Base-by-base conservation (phyloP, 2,888 invertebrate genomes). In the Papilio gigon region DNA sequence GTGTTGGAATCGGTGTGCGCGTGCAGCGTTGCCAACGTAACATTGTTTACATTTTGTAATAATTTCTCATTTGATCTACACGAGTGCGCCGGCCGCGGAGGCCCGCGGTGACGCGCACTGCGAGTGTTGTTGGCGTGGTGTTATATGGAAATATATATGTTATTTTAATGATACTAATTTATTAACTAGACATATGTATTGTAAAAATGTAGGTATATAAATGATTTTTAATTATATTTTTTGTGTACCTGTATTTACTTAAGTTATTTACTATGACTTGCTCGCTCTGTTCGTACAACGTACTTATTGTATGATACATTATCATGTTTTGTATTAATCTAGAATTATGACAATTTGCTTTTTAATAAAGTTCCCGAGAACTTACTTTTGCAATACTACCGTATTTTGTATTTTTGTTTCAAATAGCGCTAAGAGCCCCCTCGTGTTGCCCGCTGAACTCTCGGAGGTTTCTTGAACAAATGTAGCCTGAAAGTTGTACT, bases 241-340 rank as follows among this genome's bases (percentile, higher is more conserved):
- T 44, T 20, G 33, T 66, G 70, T 67, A 58, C 72, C 71, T 75
- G 77, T 76, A 72, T 58, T 30, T 42, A 42, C 42, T 58, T 58
- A 65, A 65, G 42, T 27, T 40, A 65, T 65, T 65, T 58, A 65
- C 58, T 58, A 40, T 25, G 8, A 53, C 27, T 40, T 37, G 47
- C 8, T 14, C 22, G 27, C 37, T 30, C 12, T n/a, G 25, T 17
- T 37, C 25, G 22, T 20, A 37, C 25, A 11, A 35, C 22, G 64
- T 64, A 64, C 64, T 53, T 53, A 62, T 47, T 25, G 27, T 53
- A 37, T 17, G 0, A 8, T 42, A 44, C 22, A 27, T 42, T 9
- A 27, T 56, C 14, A 4, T 42, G 8, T 42, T 27, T 4, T 30
- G 17, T 8, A 11, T 30, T 8, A 42, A 42, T 17, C 3, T 22